Evolutionary conservation across 2,888 invertebrate genomes (phyloP), one percentile per base, ranked within the genome.

Genomic region (Acrobasis suavella): DNA sequence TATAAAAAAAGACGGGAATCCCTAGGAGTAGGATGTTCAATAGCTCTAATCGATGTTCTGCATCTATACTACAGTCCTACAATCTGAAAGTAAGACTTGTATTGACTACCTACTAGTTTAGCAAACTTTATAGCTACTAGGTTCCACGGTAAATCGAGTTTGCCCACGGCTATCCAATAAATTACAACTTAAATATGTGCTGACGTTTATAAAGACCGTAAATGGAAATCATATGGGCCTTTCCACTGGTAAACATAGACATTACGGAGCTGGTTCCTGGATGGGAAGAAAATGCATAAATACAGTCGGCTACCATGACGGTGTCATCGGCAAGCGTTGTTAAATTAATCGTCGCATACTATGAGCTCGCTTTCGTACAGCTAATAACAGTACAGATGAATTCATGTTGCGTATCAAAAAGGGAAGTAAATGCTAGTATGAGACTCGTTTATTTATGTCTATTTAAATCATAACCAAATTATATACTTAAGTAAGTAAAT

Each of bases 101-200:
- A 32, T 32, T 32, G 32, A 32, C 32, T 32, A 32, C 32, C 32
- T 32, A 32, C 32, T 32, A 32, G 32, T 32, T 32, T 32, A 77
- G 75, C 77, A 69, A 69, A 68, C 60, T 67, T n/a, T 14, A n/a
- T n/a, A 51, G 5, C 6, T n/a, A 56, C 16, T 0, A 17, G 38
- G 17, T 22, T 42, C 39, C 42, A 56, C 42, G 56, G 56, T 56
- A 56, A 56, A 42, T 42, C 56, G 14, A 16, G 56, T 56, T 56
- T 42, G 56, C 56, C 22, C 42, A 42, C 54, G 10, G 8, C 17
- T 56, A 56, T 17, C 56, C 8, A 42, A 56, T 56, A 56, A 56
- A 56, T 42, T 42, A 12, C 42, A 56, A 56, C 42, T 42, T 39
- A 56, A 17, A 56, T 56, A 42, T 55, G 55, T 39, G 55, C 39